Evolutionary conservation across 2,888 invertebrate genomes (phyloP).

Genomic region (Epirrhoe alternata): DNA sequence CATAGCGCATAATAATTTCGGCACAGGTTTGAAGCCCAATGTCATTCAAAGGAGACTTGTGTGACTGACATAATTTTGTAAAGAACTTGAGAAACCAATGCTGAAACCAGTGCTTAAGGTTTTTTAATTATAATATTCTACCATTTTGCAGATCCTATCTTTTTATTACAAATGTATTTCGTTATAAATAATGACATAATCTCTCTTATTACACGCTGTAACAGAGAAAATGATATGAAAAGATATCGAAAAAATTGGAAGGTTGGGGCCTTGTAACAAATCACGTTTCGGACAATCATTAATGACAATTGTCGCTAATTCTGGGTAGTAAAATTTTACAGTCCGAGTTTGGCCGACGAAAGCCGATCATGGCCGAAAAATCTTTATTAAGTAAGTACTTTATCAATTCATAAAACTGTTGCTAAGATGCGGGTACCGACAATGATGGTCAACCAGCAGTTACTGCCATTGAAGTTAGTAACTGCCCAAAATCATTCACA

Average conservation of each 20-base stretch:
- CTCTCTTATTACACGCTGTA: conserved; percentile 61
- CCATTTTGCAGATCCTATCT: conserved; percentile 28
- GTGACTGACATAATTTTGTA: not conserved
- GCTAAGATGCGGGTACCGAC: not conserved
- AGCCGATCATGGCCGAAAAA: conserved; percentile 36
- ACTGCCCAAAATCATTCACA: no score
- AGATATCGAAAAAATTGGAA: conserved; percentile 49
- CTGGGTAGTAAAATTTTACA: conserved; percentile 77
- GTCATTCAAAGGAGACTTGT: no score
- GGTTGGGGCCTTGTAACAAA: conserved; percentile 57
- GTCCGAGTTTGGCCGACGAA: conserved; percentile 42
- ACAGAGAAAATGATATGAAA: conserved; percentile 58
- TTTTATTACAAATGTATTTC: conserved; percentile 35
- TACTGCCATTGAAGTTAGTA: no score
- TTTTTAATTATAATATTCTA: conserved; percentile 22
- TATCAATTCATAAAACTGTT: conserved; percentile 41
- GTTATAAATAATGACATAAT: conserved; percentile 39
- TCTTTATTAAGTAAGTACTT: conserved; percentile 51
- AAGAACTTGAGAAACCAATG: conserved; percentile 1
- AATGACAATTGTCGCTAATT: conserved; percentile 69
- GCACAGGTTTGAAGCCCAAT: not conserved
- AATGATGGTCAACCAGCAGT: not conserved
- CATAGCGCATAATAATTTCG: not conserved
- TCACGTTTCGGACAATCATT: conserved; percentile 55
- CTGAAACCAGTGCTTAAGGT: conserved; percentile 10